Conservation (phyloP, 2,888 invertebrate species). For the Hirtodrosophila histrioides region DNA sequence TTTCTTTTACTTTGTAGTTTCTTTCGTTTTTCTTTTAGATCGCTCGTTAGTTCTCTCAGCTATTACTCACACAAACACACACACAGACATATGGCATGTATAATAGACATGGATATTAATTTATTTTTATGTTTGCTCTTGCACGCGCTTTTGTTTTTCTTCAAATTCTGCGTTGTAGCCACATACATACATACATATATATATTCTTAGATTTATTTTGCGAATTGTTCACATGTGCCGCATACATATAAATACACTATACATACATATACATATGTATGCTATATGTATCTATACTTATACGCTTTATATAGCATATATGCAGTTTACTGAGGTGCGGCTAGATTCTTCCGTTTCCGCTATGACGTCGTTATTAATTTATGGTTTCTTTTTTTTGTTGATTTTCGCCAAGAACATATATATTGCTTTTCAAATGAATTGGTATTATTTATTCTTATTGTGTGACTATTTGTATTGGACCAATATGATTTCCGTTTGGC, state of each 20-base stretch:
- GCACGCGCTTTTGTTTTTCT: slow-evolving; percentile 54
- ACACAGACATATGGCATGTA: slow-evolving; percentile 24
- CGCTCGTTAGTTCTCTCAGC: slow-evolving; percentile 64
- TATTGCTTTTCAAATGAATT: slow-evolving; percentile 34
- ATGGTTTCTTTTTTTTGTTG: not conserved
- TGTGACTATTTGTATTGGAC: slow-evolving; percentile 47
- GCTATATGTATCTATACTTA: slow-evolving; percentile 22
- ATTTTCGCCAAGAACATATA: slow-evolving; percentile 7
- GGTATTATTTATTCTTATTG: slow-evolving; percentile 51
- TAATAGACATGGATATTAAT: slow-evolving; percentile 53
- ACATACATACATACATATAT: slow-evolving; percentile 25
- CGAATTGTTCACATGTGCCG: slow-evolving; percentile 47
- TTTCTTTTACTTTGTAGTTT: slow-evolving; percentile 41
- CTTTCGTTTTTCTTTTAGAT: slow-evolving; percentile 51
- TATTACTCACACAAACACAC: slow-evolving; percentile 52
- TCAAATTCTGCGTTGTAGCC: slow-evolving; percentile 34
- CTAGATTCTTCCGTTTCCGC: slow-evolving; percentile 66
- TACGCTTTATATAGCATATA: slow-evolving; percentile 25
- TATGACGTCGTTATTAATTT: slow-evolving; percentile 54
- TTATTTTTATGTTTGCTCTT: slow-evolving; percentile 53
- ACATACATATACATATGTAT: slow-evolving; percentile 10
- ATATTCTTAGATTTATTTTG: slow-evolving; percentile 24
- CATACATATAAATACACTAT: slow-evolving; percentile 20
- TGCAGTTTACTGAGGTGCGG: slow-evolving; percentile 28
- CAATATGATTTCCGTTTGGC: slow-evolving; percentile 72